Conservation (phyloP, 2,888 invertebrate genomes). For the Sthenelais limicola region DNA sequence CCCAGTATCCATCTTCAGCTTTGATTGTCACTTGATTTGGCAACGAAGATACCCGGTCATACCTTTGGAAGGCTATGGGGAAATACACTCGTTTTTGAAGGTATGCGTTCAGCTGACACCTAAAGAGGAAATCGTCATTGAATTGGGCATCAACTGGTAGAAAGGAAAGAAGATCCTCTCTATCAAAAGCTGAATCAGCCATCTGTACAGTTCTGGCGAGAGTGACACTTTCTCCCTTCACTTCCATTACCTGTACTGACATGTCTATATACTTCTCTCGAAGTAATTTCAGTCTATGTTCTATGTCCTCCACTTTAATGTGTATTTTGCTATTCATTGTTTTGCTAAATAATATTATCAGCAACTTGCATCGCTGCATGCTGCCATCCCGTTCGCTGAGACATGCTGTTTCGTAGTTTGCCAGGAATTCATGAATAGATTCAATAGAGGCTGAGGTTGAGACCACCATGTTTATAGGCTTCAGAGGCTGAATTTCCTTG, state of each 20-base stretch:
- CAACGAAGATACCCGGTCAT: not conserved
- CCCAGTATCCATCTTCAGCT: slow-evolving; percentile 5
- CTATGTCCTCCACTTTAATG: no score
- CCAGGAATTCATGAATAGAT: slow-evolving; percentile 7
- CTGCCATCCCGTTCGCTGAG: not conserved
- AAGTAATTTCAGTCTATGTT: not conserved
- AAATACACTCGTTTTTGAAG: slow-evolving; percentile 22
- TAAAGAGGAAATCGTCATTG: slow-evolving; percentile 17
- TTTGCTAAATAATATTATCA: not conserved
- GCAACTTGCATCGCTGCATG: not conserved
- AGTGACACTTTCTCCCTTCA: slow-evolving; percentile 13
- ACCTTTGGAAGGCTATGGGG: slow-evolving; percentile 30
- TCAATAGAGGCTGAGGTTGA: not conserved
- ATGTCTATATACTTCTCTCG: not conserved
- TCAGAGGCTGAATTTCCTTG: slow-evolving; percentile 24
- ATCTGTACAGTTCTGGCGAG: slow-evolving; percentile 34
- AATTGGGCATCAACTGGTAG: slow-evolving; percentile 1
- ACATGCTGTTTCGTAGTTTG: slow-evolving; percentile 7
- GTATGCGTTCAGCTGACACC: slow-evolving; percentile 31
- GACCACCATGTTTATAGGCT: slow-evolving; percentile 7
- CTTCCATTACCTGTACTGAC: slow-evolving; percentile 1
- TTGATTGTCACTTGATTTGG: not conserved
- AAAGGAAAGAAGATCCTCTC: slow-evolving; percentile 12
- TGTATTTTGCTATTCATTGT: not conserved
- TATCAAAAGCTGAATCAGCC: slow-evolving; percentile 23